phyloP scores from a whole-genome alignment of 1,140 invertebrate genomes.

The Eufriesea mexicana region DNA sequence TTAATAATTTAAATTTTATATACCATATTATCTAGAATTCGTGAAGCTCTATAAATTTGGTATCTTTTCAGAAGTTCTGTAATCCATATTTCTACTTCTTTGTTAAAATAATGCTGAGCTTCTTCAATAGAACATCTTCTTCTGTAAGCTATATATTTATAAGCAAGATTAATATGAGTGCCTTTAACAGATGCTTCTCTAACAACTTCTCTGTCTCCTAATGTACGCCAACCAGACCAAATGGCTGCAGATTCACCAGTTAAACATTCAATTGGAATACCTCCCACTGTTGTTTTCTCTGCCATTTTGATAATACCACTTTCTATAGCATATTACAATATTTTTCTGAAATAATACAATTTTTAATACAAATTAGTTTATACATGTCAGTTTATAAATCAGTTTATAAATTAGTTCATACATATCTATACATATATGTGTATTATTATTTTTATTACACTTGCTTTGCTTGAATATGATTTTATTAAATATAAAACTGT shows the following conservation, averaged over 20 bases:
- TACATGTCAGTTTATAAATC: not conserved
- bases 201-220: slow-evolving; percentile 84
- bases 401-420: not conserved
- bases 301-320: slow-evolving; percentile 48
- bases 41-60: slow-evolving; percentile 85
- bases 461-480: too few relatives aligned
- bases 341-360: not conserved
- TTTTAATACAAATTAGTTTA: not conserved
- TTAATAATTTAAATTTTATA: slow-evolving; percentile 23
- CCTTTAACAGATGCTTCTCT: slow-evolving; percentile 87
- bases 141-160: slow-evolving; percentile 83
- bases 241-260: slow-evolving; percentile 74
- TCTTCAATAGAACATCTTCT: slow-evolving; percentile 82
- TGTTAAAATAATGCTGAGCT: slow-evolving; percentile 80
- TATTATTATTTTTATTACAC: not conserved
- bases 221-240: slow-evolving; percentile 84
- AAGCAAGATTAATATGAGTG: slow-evolving; percentile 84
- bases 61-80: slow-evolving; percentile 84
- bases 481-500: not conserved
- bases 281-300: slow-evolving; percentile 62
- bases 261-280: slow-evolving; percentile 73
- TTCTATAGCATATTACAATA: not conserved
- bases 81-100: slow-evolving; percentile 85
- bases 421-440: not conserved
- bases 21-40: slow-evolving; percentile 84